phyloP scores from a whole-genome alignment of 1,140 invertebrate genomes.

The Scaptomyza pallida region DNA sequence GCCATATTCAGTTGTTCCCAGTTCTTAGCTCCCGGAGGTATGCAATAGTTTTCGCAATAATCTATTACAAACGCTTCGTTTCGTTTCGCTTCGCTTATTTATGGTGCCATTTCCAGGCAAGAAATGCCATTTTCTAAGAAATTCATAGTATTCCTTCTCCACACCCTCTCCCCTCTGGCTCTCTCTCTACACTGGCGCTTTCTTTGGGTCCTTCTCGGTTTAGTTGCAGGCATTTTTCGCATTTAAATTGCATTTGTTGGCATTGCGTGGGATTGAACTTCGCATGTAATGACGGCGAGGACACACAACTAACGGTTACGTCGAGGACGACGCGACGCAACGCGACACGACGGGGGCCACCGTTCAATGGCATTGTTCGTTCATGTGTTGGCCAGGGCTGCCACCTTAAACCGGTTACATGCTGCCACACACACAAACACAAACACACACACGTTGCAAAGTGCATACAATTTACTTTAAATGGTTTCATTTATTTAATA shows the following conservation, averaged over 20 bases:
- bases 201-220: constrained; percentile 8
- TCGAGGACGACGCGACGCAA: constrained; percentile 5
- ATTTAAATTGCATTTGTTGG: constrained; percentile 76
- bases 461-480: constrained; percentile 46
- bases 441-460: constrained; percentile 30
- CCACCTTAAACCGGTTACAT: constrained; percentile 30
- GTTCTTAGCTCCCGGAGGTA: constrained; percentile 49
- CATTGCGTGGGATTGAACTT: constrained; percentile 67
- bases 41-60: constrained; percentile 72
- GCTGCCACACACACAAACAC: constrained; percentile 9
- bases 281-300: constrained; percentile 45
- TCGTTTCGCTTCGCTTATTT: constrained; percentile 58
- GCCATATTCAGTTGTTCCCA: constrained; percentile 21
- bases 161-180: not conserved
- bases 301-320: constrained; percentile 27
- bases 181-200: too few species aligned
- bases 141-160: constrained; percentile 44
- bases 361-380: constrained; percentile 18
- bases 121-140: constrained; percentile 60
- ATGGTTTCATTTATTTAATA: constrained; percentile 76
- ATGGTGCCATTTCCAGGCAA: constrained; percentile 66
- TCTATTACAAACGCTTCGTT: constrained; percentile 68
- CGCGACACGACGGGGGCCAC: constrained; percentile 1
- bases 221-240: constrained; percentile 61
- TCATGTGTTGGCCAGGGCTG: constrained; percentile 17